These are phyloP conservation scores for Drosophila neutralis DNA, from an alignment of 2,888 invertebrate genomes.

Conservation along the genomic window DNA sequence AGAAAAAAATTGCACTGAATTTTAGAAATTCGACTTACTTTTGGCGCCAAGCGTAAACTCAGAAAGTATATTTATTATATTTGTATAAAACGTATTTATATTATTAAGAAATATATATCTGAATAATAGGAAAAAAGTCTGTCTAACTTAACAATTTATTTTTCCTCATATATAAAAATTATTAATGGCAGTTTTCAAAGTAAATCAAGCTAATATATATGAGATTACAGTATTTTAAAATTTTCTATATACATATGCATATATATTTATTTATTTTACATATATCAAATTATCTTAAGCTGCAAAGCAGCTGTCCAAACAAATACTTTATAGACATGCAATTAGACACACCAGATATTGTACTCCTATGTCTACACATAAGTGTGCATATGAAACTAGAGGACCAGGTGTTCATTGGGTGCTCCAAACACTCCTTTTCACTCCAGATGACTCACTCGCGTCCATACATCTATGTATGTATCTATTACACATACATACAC, in stretches of 20 bases:
- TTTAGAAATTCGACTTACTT: background rate
- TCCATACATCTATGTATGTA: background rate
- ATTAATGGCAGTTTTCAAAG: background rate
- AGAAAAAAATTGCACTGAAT: background rate
- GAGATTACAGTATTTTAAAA: background rate
- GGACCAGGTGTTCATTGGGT: slow-evolving; percentile 24
- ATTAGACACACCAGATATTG: background rate
- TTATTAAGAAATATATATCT: background rate
- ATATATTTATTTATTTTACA: background rate
- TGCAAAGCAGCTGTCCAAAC: slow-evolving; percentile 23
- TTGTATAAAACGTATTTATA: background rate
- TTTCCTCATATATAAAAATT: background rate
- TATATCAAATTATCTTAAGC: background rate
- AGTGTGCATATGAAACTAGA: slow-evolving; percentile 4
- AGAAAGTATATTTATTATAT: background rate
- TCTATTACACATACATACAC: background rate
- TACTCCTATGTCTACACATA: background rate
- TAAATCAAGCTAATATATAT: background rate
- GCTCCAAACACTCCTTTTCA: slow-evolving; percentile 15
- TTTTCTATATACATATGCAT: background rate
- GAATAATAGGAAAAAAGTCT: background rate
- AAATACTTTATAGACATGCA: background rate
- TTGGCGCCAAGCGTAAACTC: background rate
- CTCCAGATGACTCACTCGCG: slow-evolving; percentile 16
- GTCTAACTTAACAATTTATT: too few species aligned